Conservation (phyloP, 2,113 vertebrate species). For the Apus apus region DNA sequence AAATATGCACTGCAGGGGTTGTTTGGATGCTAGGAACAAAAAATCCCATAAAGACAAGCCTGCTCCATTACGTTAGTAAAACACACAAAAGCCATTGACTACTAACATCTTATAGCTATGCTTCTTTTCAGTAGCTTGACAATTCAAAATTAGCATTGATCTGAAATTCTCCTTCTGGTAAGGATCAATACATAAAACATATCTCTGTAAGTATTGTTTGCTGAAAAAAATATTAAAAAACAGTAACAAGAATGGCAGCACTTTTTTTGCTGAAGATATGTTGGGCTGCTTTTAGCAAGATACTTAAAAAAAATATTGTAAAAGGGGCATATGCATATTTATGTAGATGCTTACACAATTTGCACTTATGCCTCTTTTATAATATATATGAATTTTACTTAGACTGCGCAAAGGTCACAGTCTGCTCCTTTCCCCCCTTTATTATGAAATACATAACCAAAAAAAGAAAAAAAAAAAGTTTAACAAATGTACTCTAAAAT, state of each 20-base stretch:
- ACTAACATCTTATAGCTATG: not conserved
- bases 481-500: not conserved
- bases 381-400: not conserved
- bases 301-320: not conserved
- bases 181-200: not conserved
- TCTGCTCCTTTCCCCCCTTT: not conserved
- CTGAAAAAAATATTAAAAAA: not conserved
- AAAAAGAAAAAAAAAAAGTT: not conserved
- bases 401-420: not conserved
- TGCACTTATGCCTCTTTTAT: not conserved
- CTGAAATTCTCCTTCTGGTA: not conserved
- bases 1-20: not conserved
- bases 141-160: constrained; percentile 11
- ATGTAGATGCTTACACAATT: not conserved
- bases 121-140: not conserved
- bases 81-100: not conserved
- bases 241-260: not conserved
- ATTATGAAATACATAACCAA: not conserved
- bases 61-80: not conserved
- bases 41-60: not conserved
- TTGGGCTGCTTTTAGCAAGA: not conserved
- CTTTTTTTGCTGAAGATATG: not conserved
- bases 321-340: not conserved
- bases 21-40: not conserved
- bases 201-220: not conserved